These are phyloP conservation scores for Bovichtus diacanthus DNA, from an alignment of 2,797 vertebrate genomes.

Conservation along the genomic window DNA sequence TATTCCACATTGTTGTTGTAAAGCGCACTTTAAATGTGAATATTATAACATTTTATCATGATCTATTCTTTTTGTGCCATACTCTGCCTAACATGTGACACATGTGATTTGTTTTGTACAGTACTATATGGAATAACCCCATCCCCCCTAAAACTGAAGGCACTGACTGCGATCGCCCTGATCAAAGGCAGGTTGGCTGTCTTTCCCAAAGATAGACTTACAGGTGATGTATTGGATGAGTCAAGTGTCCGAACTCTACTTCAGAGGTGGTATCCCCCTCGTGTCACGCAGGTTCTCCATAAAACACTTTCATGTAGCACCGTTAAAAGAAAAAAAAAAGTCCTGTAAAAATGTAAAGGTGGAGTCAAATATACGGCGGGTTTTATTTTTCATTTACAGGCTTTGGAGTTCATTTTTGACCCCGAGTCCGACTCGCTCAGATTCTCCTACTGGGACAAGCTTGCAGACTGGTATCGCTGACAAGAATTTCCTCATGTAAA, in stretches of 20 bases:
- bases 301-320: slow-evolving; percentile 78
- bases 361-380: slow-evolving; percentile 39
- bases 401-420: slow-evolving; percentile 57
- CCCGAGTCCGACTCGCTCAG: neutral
- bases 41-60: too few relatives aligned
- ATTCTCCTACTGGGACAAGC: slow-evolving; percentile 40
- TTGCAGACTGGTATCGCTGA: slow-evolving; percentile 21
- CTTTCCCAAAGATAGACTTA: slow-evolving; percentile 67
- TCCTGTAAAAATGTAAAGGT: slow-evolving; percentile 60
- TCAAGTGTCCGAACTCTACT: slow-evolving; percentile 62
- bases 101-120: slow-evolving; percentile 42
- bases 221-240: slow-evolving; percentile 76
- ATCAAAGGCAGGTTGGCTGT: slow-evolving; percentile 68
- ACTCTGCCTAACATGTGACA: slow-evolving; percentile 26
- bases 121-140: slow-evolving; percentile 13
- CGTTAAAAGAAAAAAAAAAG: slow-evolving; percentile 34
- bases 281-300: slow-evolving; percentile 64
- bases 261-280: slow-evolving; percentile 60
- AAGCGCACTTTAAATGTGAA: too few relatives aligned
- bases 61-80: neutral
- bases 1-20: too few relatives aligned
- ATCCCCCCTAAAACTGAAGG: slow-evolving; percentile 31
- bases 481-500: slow-evolving; percentile 3
- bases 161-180: slow-evolving; percentile 20
- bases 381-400: slow-evolving; percentile 55